A percentile compares a stretch with the other conserved stretches of the same genome.
Conservation (phyloP, 2,888 invertebrate genomes). For the Achlya flavicornis region DNA sequence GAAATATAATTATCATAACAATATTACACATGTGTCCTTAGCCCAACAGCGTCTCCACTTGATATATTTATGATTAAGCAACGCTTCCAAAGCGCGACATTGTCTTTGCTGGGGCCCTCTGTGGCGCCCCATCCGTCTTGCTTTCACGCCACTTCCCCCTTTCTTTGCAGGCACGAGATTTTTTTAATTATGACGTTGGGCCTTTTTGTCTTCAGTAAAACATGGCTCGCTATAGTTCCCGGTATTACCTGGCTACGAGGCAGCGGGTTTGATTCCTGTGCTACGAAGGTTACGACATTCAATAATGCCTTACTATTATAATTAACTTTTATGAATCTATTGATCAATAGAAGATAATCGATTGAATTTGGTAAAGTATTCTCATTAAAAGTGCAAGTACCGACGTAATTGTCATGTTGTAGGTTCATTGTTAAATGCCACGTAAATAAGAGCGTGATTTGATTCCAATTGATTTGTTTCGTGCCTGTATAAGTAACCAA, state of each 20-base stretch:
- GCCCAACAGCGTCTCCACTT: constrained; percentile 63
- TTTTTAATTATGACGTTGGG: constrained; percentile 84
- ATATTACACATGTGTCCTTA: constrained; percentile 39
- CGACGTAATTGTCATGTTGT: too few species aligned
- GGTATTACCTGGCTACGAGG: constrained; percentile 37
- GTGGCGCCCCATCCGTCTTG: constrained; percentile 80
- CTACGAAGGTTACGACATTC: not conserved
- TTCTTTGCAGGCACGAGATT: constrained; percentile 82
- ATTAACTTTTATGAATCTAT: too few species aligned
- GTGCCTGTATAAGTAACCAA: too few species aligned
- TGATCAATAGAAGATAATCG: too few species aligned
- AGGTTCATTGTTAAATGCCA: too few species aligned
- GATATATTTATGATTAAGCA: constrained; percentile 83
- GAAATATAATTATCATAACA: not conserved
- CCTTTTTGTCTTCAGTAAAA: constrained; percentile 75
- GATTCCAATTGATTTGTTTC: too few species aligned
- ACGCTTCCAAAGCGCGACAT: constrained; percentile 77
- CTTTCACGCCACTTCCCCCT: constrained; percentile 80
- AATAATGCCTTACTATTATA: not conserved
- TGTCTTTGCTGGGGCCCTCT: constrained; percentile 76
- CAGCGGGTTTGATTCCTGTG: constrained; percentile 38
- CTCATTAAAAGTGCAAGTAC: too few species aligned
- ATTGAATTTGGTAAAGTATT: too few species aligned
- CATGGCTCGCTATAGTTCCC: constrained; percentile 35
- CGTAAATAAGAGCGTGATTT: too few species aligned